Conservation (phyloP, 2,797 vertebrate species). For the Melanotaenia boesemani region DNA sequence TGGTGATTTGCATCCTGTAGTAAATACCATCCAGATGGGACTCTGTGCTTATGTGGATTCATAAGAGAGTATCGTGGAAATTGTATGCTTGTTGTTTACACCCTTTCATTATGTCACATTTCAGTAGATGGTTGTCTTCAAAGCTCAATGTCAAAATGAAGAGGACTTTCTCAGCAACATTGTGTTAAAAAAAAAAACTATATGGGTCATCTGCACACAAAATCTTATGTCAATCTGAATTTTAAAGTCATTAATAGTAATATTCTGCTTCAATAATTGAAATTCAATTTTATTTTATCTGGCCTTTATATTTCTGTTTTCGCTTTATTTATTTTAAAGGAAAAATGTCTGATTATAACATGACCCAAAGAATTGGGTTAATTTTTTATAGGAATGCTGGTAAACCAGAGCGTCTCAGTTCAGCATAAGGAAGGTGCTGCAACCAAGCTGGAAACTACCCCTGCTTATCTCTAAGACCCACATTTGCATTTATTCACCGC, state of each 20-base stretch:
- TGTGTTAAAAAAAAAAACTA: neutral
- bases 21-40: conserved; percentile 53
- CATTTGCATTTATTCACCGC: conserved; percentile 63
- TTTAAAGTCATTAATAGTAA: neutral
- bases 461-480: conserved; percentile 71
- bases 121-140: conserved; percentile 11
- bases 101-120: conserved; percentile 3
- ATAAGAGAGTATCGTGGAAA: conserved; percentile 26
- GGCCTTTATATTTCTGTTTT: neutral
- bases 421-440: conserved; percentile 44
- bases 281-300: conserved; percentile 1
- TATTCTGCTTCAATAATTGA: neutral
- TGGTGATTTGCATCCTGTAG: conserved; percentile 40
- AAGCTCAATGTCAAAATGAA: neutral
- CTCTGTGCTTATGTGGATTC: conserved; percentile 15
- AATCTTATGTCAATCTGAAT: conserved; percentile 13
- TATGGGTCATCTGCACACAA: neutral
- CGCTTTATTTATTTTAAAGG: neutral
- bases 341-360: neutral
- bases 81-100: conserved; percentile 6
- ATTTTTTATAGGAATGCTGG: conserved; percentile 26
- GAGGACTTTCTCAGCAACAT: conserved; percentile 34
- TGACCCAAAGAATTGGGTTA: neutral
- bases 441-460: conserved; percentile 47
- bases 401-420: conserved; percentile 38